Base-by-base conservation (phyloP, 2,888 invertebrate genomes). In the Polylopha cassiicola region DNA sequence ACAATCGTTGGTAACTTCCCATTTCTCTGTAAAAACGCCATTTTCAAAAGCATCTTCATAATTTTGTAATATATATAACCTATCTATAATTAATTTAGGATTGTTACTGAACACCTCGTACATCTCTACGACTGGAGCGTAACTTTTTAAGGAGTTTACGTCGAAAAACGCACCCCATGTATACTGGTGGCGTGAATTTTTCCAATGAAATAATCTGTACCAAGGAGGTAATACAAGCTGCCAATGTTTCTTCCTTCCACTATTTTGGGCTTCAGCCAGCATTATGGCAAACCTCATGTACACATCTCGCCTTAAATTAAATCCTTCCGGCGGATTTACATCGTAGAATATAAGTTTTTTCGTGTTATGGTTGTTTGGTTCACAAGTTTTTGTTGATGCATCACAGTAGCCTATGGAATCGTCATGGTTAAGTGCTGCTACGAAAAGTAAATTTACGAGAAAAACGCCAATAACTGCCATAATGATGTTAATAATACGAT, bases 251-350 rank as follows among this genome's bases (percentile, higher is more conserved):
- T 80, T 77, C 41, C 70, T 66, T 0, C 75, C 73, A 6, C 76
- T 67, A 39, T 86, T 85, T 41, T 89, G 86, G 36, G 96, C 82
- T 43, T 90, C 88, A 16, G 91, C 87, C 0, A 95, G 86, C 64
- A 98, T 90, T 28, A 94, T 91, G 1, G 98, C 97, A 58, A 97
- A 88, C 53, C 99, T 89, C 87, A 99, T 92, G 63, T 96, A 99
- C 1, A 99, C 98, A 85, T 99, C 99, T 18, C 99, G 88, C 8
- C 98, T 88, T 46, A 99, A 87, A 84, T 99, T 99, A 66, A 99
- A 99, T 0, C 99, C 99, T 86, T 99, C 99, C 0, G 94, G 92
- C 2, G 92, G 92, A 84, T 99, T 99, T 0, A 99, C 92, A 67
- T 98, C 97, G 74, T 98, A 99, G 30, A 99, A 87, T 37, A 99